A percentile compares a stretch with the other conserved stretches of the same genome.
These are phyloP conservation scores for Borostomias antarcticus DNA, from an alignment of 2,797 vertebrate genomes.

Conservation along the genomic window DNA sequence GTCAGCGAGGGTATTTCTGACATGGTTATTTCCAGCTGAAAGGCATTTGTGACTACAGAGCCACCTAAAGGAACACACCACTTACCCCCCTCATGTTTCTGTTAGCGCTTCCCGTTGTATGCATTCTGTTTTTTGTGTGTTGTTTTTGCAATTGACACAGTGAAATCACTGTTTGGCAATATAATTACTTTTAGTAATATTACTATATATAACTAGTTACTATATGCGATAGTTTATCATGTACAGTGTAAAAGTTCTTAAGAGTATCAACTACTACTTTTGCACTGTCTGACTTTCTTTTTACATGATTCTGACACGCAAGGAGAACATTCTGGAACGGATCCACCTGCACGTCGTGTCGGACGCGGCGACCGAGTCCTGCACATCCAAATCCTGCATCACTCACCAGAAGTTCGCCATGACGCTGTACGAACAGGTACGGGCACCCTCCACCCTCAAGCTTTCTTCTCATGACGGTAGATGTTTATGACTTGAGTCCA, in stretches of 20 bases:
- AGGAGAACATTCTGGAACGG: constrained; percentile 96
- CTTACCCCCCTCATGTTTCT: too few relatives aligned
- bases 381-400: constrained; percentile 94
- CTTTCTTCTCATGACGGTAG: not conserved
- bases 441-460: not conserved
- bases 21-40: not conserved
- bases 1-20: not conserved
- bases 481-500: too few relatives aligned
- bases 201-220: too few relatives aligned
- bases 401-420: constrained; percentile 98
- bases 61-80: not conserved
- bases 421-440: constrained; percentile 96
- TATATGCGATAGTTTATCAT: too few relatives aligned
- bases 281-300: not conserved
- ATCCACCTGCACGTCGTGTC: constrained; percentile 95
- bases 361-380: constrained; percentile 88
- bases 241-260: too few relatives aligned
- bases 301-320: constrained; percentile 11
- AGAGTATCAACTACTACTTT: too few relatives aligned
- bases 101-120: too few relatives aligned
- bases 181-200: too few relatives aligned
- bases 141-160: too few relatives aligned
- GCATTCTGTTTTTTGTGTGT: too few relatives aligned
- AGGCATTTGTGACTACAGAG: not conserved
- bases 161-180: too few relatives aligned